Conservation (phyloP, 1,140 invertebrate species). For the Asobara japonica region DNA sequence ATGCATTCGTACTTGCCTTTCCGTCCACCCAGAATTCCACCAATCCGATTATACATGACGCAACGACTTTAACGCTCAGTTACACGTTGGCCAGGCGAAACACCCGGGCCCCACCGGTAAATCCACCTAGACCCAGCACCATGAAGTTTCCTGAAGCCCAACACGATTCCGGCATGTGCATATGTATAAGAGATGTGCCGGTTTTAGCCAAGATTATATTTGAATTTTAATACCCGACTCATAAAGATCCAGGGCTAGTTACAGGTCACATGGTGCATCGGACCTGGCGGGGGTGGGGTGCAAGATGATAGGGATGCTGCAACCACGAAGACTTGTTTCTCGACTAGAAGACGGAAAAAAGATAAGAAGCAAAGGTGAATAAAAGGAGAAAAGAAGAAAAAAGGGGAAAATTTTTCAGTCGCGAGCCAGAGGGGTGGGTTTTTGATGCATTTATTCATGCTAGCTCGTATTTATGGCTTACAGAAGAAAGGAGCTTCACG, state of each 20-base stretch:
- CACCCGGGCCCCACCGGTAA: not conserved
- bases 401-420: not conserved
- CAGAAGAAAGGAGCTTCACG: constrained; percentile 9
- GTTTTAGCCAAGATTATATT: constrained; percentile 53
- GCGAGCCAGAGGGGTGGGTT: constrained; percentile 27
- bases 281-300: no score
- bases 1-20: no score
- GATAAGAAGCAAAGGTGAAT: not conserved
- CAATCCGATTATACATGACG: not conserved
- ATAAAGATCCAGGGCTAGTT: constrained; percentile 16
- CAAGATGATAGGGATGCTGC: no score
- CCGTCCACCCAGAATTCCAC: not conserved
- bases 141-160: not conserved
- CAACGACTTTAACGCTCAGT: not conserved
- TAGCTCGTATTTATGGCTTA: constrained; percentile 52
- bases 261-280: not conserved
- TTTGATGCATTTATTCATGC: constrained; percentile 60
- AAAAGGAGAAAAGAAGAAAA: constrained; percentile 16
- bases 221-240: constrained; percentile 52
- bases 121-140: not conserved
- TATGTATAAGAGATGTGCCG: constrained; percentile 15
- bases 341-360: not conserved
- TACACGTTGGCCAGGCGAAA: not conserved
- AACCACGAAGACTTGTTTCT: no score
- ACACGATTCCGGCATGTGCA: not conserved